Percentiles rank a stretch among this genome's conserved stretches.
Conservation (phyloP, 1,140 invertebrate genomes). For the Scaptomyza graminum region DNA sequence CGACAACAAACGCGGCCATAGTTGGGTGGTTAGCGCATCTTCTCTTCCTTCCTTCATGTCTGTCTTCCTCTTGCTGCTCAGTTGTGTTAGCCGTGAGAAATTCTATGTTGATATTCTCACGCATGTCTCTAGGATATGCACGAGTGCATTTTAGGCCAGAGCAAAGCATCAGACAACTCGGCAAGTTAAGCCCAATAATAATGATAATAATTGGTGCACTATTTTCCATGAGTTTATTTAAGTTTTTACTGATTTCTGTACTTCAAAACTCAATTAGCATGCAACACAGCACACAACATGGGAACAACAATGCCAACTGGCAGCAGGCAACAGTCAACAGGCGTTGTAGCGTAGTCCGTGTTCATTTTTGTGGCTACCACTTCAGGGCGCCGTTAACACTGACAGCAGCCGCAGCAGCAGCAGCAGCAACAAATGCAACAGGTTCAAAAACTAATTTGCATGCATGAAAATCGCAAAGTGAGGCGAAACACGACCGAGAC, state of each 20-base stretch:
- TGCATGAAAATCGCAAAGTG: slow-evolving; percentile 71
- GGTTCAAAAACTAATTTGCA: slow-evolving; percentile 81
- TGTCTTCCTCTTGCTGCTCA: not conserved
- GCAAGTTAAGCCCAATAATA: slow-evolving; percentile 18
- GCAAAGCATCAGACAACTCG: not conserved
- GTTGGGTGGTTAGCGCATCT: slow-evolving; percentile 11
- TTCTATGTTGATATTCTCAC: slow-evolving; percentile 77
- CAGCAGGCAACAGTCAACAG: not conserved
- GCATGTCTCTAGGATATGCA: slow-evolving; percentile 83
- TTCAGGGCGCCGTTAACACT: slow-evolving; percentile 42
- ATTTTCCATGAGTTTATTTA: slow-evolving; percentile 70
- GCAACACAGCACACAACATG: slow-evolving; percentile 33
- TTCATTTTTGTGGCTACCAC: slow-evolving; percentile 14
- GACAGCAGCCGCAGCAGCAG: slow-evolving; percentile 19
- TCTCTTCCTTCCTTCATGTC: not conserved
- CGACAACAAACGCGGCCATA: slow-evolving; percentile 24
- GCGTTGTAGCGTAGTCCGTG: slow-evolving; percentile 13
- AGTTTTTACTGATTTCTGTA: slow-evolving; percentile 31
- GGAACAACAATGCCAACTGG: slow-evolving; percentile 36
- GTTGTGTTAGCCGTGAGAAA: slow-evolving; percentile 61
- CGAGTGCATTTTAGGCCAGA: slow-evolving; percentile 59
- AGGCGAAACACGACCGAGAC: slow-evolving; percentile 50
- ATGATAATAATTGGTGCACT: slow-evolving; percentile 62
- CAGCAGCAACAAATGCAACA: slow-evolving; percentile 69
- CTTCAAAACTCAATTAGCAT: slow-evolving; percentile 61